Evolutionary conservation across 2,888 invertebrate species (phyloP).

Genomic region (Sinodicranocentrus sp.): DNA sequence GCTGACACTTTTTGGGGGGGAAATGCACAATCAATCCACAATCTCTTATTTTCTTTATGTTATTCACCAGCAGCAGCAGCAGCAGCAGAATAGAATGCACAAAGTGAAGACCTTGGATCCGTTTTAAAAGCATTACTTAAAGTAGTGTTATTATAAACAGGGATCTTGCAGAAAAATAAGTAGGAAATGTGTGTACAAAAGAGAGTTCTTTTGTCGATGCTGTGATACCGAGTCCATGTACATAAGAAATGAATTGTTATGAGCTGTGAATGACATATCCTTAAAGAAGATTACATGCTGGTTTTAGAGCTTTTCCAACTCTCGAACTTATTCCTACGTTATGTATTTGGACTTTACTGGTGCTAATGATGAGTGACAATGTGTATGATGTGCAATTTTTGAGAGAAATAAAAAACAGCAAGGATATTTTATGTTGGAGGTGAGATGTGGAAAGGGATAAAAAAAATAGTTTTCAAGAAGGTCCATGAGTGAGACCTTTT

Average conservation of each 20-base stretch:
- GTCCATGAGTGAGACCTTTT: constrained; percentile 56
- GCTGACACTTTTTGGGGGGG: constrained; percentile 12
- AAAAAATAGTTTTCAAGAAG: constrained; percentile 48
- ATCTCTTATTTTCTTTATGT: constrained; percentile 2
- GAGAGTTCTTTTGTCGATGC: too few relatives aligned
- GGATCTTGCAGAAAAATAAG: not conserved
- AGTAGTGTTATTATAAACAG: not conserved
- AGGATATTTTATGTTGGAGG: constrained; percentile 25
- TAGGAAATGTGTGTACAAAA: constrained; percentile 23
- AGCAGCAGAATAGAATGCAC: constrained; percentile 26
- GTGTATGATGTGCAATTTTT: constrained; percentile 49
- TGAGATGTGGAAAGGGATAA: constrained; percentile 26
- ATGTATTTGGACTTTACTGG: not conserved
- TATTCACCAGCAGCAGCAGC: too few relatives aligned
- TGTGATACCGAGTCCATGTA: too few relatives aligned
- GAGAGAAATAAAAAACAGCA: constrained; percentile 33
- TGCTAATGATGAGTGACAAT: constrained; percentile 44
- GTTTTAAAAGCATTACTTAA: constrained; percentile 35
- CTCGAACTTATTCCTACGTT: not conserved
- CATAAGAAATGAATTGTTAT: constrained; percentile 26
- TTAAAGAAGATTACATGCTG: constrained; percentile 67
- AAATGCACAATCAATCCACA: constrained; percentile 43
- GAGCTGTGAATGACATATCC: constrained; percentile 46
- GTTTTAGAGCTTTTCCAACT: constrained; percentile 27
- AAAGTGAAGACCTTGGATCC: constrained; percentile 39